Percentiles rank a stretch among this genome's conserved stretches.
Conservation (phyloP, 2,888 invertebrate genomes). For the Hoplodrina blanda region DNA sequence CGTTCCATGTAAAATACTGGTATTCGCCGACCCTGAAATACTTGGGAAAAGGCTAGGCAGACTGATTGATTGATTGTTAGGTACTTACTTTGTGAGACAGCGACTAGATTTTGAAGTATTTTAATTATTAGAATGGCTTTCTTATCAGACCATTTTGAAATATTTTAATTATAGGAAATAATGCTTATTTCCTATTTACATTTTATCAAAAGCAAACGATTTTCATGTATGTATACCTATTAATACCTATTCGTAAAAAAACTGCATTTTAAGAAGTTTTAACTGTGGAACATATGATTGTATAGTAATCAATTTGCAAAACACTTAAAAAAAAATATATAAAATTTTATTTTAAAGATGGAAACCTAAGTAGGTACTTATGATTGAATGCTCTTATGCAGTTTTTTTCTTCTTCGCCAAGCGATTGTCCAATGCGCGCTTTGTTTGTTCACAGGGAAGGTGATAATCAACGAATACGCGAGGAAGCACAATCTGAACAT, state of each 20-base stretch:
- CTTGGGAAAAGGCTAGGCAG: too few species aligned
- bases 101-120: too few species aligned
- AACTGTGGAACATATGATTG: neutral
- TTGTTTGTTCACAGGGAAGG: conserved; percentile 91
- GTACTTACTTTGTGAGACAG: too few species aligned
- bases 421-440: conserved; percentile 72
- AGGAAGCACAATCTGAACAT: conserved; percentile 94
- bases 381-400: conserved; percentile 13
- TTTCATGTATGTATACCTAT: conserved; percentile 11
- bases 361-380: too few species aligned
- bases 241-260: conserved; percentile 11
- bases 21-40: too few species aligned
- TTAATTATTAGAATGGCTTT: too few species aligned
- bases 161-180: too few species aligned
- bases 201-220: conserved; percentile 16
- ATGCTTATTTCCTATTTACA: too few species aligned
- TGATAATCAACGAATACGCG: conserved; percentile 94
- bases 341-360: too few species aligned
- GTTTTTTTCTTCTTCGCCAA: conserved; percentile 20
- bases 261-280: conserved; percentile 21
- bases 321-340: neutral
- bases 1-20: too few species aligned
- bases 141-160: too few species aligned
- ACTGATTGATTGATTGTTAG: too few species aligned
- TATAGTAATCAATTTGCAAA: neutral